These are phyloP conservation scores for Tyrophagus putrescentiae DNA, from an alignment of 1,140 invertebrate species.

Conservation along the genomic window DNA sequence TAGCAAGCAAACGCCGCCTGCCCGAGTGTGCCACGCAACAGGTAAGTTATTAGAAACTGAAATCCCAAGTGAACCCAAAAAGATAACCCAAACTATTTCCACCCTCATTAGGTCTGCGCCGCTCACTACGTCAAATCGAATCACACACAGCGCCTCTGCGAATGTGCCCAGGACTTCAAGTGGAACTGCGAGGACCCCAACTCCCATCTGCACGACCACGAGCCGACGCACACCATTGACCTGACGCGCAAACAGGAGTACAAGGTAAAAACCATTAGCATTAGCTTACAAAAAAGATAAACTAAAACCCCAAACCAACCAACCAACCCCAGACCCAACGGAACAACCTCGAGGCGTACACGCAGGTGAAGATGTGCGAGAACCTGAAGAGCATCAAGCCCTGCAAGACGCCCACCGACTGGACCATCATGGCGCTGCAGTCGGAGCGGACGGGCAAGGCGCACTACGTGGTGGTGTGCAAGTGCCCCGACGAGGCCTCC, in stretches of 20 bases:
- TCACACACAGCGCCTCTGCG: slow-evolving; percentile 78
- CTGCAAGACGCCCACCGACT: slow-evolving; percentile 69
- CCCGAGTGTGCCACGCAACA: slow-evolving; percentile 82
- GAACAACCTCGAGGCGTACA: slow-evolving; percentile 47
- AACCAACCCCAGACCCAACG: neutral
- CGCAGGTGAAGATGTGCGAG: slow-evolving; percentile 81
- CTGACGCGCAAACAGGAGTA: slow-evolving; percentile 34
- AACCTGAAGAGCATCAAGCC: slow-evolving; percentile 70
- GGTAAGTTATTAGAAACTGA: slow-evolving; percentile 59
- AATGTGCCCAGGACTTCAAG: slow-evolving; percentile 64
- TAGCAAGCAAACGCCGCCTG: slow-evolving; percentile 37
- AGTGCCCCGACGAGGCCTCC: slow-evolving; percentile 64
- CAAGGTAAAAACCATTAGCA: slow-evolving; percentile 12
- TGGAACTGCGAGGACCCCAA: slow-evolving; percentile 71
- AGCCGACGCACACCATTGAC: slow-evolving; percentile 77
- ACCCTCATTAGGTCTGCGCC: slow-evolving; percentile 57
- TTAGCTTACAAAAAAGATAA: neutral
- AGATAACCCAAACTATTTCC: neutral
- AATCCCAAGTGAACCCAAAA: neutral
- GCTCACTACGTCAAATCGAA: slow-evolving; percentile 78
- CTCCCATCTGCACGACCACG: slow-evolving; percentile 45
- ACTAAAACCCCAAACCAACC: neutral
- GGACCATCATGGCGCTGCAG: slow-evolving; percentile 76
- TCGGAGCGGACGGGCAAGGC: slow-evolving; percentile 81
- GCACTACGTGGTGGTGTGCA: slow-evolving; percentile 80